Base-by-base conservation (phyloP, 2,113 vertebrate genomes). In the Archilochus colubris region DNA sequence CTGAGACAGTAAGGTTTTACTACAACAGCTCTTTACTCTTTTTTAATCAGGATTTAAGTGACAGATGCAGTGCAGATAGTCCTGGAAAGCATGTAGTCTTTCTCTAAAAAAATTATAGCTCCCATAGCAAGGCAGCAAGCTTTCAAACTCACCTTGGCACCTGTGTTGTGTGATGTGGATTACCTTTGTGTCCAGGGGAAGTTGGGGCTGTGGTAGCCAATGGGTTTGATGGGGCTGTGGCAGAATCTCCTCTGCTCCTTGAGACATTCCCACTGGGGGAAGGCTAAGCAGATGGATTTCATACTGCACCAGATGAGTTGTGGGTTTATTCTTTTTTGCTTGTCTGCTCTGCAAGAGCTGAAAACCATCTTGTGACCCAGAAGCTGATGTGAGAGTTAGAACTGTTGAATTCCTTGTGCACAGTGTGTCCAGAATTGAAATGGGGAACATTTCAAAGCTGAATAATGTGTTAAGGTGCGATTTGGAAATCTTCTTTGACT, bases 1-100 rank as follows among this genome's bases (percentile, higher is more conserved):
- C 75, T 81, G 92, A 96, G 85, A 95, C 92, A 91, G 68, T 77
- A 88, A 96, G 89, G 96, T 64, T 93, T 94, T 59, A 31, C 70
- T 93, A 55, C 68, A 89, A 86, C 72, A 88, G 91, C 46, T 80
- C 33, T 86, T 92, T 75, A 59, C 61, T 66, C 51, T 59, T 67
- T 83, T 48, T 81, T 12, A 59, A 69, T 80, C 63, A 80, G 50
- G 76, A 88, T 79, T 50, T 62, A 46, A 58, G 48, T 27, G 23
- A 67, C 59, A 67, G 53, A n/a, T 78, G 54, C 58, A 22, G 55
- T 19, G 58, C 88, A 75, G 76, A 23, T 43, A 61, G 67, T 55
- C 76, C 72, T 75, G 50, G 80, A 54, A 63, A 72, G 79, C 57
- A 33, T 2, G 7, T 28, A 21, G 64, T 75, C 48, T 68, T 72